These are phyloP conservation scores for Poecilia wingei DNA, from an alignment of 2,797 vertebrate species.

Conservation along the genomic window DNA sequence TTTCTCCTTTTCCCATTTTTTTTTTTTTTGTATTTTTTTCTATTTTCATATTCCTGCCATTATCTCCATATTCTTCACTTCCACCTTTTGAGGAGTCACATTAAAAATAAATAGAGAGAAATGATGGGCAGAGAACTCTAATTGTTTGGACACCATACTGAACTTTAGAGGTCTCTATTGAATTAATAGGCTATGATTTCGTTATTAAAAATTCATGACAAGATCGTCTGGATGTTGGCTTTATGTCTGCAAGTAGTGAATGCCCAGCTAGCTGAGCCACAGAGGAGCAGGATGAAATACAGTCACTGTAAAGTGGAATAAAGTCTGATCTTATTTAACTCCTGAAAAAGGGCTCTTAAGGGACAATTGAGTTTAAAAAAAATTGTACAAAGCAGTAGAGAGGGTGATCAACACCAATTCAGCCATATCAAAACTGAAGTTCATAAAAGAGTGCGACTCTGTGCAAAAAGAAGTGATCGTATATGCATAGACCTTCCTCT, in stretches of 20 bases:
- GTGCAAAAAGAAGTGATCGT: conserved; percentile 22
- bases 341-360: conserved; percentile 45
- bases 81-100: conserved; percentile 62
- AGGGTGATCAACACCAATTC: conserved; percentile 51
- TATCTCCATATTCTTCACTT: conserved; percentile 38
- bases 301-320: conserved; percentile 22
- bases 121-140: conserved; percentile 74
- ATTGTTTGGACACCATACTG: conserved; percentile 80
- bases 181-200: conserved; percentile 76
- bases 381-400: conserved; percentile 15
- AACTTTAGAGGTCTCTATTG: conserved; percentile 76
- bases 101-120: conserved; percentile 80
- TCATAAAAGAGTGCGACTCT: conserved; percentile 13
- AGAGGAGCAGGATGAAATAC: conserved; percentile 40
- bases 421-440: conserved; percentile 42
- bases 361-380: conserved; percentile 36
- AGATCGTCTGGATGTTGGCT: conserved; percentile 69
- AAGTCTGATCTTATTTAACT: conserved; percentile 58
- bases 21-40: conserved; percentile 15
- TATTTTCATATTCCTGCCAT: conserved; percentile 25
- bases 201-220: conserved; percentile 76
- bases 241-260: conserved; percentile 57
- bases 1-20: conserved; percentile 23
- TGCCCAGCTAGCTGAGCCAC: conserved; percentile 18
- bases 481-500: conserved; percentile 30